Evolutionary conservation across 2,113 vertebrate species (phyloP), one percentile per base, ranked within the genome.

Genomic region (Melanerpes aurifrons): DNA sequence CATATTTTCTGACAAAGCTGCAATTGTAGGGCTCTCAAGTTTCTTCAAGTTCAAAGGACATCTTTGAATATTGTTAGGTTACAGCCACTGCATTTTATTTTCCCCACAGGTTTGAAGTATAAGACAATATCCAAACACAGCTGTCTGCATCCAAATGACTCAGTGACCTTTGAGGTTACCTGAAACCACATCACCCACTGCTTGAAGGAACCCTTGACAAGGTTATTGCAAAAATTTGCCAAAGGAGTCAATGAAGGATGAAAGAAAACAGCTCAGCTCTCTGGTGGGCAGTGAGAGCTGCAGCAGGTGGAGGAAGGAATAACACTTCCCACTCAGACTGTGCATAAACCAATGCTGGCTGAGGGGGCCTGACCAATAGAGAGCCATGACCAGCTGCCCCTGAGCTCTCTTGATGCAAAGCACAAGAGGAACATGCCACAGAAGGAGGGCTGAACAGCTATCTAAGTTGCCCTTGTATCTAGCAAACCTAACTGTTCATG

Each of bases 241-340:
- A 35, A 19, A 25, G 17, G 45, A 32, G 26, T 20, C 3, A 5
- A 74, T 50, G 66, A 29, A 54, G 58, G 31, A 61, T 78, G 43
- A 78, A 29, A 82, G 19, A 75, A 93, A 81, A n/a, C 57, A 50
- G 59, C 35, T 47, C 76, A 73, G 87, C 87, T 86, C 89, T 84
- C 91, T 87, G 71, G 73, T 59, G 43, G 90, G 26, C 45, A 75
- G 28, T 26, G 68, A 50, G 48, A 50, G 48, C 48, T 50, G 10
- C 21, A 22, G 82, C 92, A 81, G 40, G 68, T 28, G 5, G 32
- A 76, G 14, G 32, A 48, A 45, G 26, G n/a, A 54, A 37, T 2
- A 31, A 28, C 0, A 3, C 16, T 31, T 66, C 37, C n/a, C 22
- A 61, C 29, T 24, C 20, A 0, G 22, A 53, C 31, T 2, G 8